Base-by-base conservation (phyloP, 2,797 vertebrate genomes). In the Rachycentron canadum region DNA sequence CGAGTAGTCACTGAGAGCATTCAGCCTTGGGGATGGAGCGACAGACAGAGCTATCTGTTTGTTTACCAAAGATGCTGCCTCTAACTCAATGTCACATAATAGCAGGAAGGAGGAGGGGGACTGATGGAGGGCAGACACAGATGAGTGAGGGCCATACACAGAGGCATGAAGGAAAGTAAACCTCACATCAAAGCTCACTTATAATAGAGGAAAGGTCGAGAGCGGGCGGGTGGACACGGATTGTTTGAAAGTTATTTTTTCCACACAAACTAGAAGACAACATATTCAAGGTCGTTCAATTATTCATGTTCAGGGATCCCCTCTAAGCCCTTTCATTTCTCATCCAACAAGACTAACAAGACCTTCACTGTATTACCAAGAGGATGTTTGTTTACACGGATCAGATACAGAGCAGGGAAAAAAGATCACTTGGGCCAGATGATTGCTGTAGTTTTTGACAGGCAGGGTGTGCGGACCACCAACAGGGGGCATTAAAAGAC, bases 231-330 rank as follows among this genome's bases (percentile, higher is more conserved):
- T 50, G 71, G 66, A 66, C 79, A 19, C 41, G 52, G 59, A 72
- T 66, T 72, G 80, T 85, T 61, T 73, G 30, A 61, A 78, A 81
- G 57, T 78, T 76, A 26, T 32, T 71, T 58, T 32, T 66, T 65
- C 16, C 16, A 28, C 6, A 3, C 62, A 63, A 74, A 76, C 36
- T 47, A 55, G 45, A 78, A 83, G 80, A 85, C 76, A 83, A 72
- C 85, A 86, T 69, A 67, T 64, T 86, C 78, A 84, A 52, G 71
- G 76, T 66, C 79, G 70, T 75, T 90, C 55, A 72, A 90, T 91
- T 82, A 92, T 92, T 90, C 79, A 92, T 89, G 84, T 58, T 58
- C 1, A 25, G 82, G 64, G 87, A 88, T 69, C 50, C 38, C 78
- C 62, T 73, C 36, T 2, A 19, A 82, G 64, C 69, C 64, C 57